These are phyloP conservation scores for Willowsia nigromaculata DNA, from an alignment of 2,888 invertebrate species.

Conservation along the genomic window DNA sequence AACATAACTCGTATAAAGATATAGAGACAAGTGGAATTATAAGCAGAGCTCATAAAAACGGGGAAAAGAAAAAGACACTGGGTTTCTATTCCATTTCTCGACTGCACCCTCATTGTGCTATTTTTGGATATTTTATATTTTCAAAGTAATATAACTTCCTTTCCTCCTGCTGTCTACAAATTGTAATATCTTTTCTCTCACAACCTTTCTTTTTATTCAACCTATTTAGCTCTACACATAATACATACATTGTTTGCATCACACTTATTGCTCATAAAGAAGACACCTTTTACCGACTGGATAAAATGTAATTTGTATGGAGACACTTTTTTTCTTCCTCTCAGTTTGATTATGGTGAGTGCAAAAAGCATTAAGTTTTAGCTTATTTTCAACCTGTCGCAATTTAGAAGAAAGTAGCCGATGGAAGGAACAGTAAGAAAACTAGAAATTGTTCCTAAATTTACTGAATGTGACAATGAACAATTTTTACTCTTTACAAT, in stretches of 20 bases:
- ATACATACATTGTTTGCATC: background rate
- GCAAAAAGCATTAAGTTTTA: background rate
- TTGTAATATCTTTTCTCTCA: slow-evolving; percentile 34
- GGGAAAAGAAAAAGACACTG: slow-evolving; percentile 27
- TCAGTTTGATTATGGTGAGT: slow-evolving; percentile 23
- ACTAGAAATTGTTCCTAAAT: too few relatives aligned
- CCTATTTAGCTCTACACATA: background rate
- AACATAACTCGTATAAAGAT: background rate
- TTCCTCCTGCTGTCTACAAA: slow-evolving; percentile 27
- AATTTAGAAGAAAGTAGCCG: too few relatives aligned
- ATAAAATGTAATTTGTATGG: slow-evolving; percentile 30
- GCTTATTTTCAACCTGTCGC: background rate
- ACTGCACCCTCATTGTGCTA: background rate
- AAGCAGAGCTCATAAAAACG: slow-evolving; percentile 24
- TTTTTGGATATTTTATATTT: background rate
- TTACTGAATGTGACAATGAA: too few relatives aligned
- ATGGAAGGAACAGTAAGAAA: too few relatives aligned
- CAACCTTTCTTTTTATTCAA: background rate
- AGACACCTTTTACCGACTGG: background rate
- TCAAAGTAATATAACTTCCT: background rate
- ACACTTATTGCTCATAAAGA: slow-evolving; percentile 9
- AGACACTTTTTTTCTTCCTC: slow-evolving; percentile 1
- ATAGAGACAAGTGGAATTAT: background rate
- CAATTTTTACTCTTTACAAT: too few relatives aligned
- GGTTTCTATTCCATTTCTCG: slow-evolving; percentile 34